Percentiles rank a stretch among this genome's conserved stretches.
Evolutionary conservation across 2,113 vertebrate genomes (phyloP).

Genomic region (Serinus canaria): DNA sequence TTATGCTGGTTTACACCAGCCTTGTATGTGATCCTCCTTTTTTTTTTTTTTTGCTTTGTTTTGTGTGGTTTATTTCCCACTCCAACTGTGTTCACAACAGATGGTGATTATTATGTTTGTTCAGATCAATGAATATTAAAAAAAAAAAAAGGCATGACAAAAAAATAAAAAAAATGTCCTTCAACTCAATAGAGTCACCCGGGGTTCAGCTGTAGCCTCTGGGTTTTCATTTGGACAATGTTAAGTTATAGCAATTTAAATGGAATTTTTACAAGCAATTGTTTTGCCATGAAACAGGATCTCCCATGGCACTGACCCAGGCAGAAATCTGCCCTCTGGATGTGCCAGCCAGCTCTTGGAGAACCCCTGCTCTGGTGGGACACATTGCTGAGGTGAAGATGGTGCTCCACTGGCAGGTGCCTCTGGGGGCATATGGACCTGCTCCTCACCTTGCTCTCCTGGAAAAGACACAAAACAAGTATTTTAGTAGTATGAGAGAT

Average conservation of each 20-base stretch:
- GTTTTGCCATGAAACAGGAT: slow-evolving; percentile 17
- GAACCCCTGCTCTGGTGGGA: neutral
- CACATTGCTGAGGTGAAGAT: neutral
- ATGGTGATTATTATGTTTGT: slow-evolving; percentile 58
- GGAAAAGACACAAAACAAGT: neutral
- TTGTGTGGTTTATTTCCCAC: neutral
- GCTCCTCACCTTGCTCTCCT: neutral
- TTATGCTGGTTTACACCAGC: neutral
- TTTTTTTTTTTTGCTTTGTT: neutral
- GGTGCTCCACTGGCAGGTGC: neutral
- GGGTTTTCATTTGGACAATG: slow-evolving; percentile 45
- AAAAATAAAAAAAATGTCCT: slow-evolving; percentile 13
- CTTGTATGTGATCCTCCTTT: neutral
- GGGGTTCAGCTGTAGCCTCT: slow-evolving; percentile 28
- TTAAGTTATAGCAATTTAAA: slow-evolving; percentile 48
- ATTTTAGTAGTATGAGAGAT: neutral
- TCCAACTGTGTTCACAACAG: slow-evolving; percentile 36
- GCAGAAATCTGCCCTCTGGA: neutral
- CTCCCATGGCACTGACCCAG: neutral
- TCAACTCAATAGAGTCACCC: slow-evolving; percentile 1
- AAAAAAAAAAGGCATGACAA: neutral
- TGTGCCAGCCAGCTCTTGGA: neutral
- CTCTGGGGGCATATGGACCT: neutral
- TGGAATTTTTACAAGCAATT: slow-evolving; percentile 55
- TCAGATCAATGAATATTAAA: slow-evolving; percentile 42